Conservation (phyloP, 2,797 vertebrate genomes). For the Emys orbicularis region DNA sequence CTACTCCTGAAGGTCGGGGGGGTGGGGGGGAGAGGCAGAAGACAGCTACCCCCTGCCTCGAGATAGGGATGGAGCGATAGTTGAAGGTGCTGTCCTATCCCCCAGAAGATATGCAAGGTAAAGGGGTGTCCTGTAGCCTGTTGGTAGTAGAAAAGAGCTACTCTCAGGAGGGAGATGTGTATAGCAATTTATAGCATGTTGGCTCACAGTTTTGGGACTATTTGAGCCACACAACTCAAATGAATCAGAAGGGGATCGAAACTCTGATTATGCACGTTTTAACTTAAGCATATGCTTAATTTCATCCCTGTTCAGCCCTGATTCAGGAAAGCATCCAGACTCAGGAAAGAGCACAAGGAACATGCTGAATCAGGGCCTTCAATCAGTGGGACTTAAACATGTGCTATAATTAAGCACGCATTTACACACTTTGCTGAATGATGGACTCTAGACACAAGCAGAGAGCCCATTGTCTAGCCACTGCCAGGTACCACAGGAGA, state of each 20-base stretch:
- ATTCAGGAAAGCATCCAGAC: neutral
- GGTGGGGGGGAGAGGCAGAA: neutral
- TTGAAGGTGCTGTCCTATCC: neutral
- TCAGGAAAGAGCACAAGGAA: neutral
- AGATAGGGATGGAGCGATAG: neutral
- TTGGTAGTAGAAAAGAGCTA: neutral
- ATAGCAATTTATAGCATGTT: neutral
- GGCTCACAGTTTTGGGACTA: neutral
- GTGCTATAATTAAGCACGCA: accelerated
- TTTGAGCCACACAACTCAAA: neutral
- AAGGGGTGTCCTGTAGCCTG: neutral
- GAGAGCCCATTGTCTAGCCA: neutral
- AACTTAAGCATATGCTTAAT: neutral
- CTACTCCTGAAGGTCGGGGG: neutral
- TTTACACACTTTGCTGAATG: accelerated
- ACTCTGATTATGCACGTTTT: neutral
- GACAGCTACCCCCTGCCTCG: neutral
- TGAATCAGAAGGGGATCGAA: neutral
- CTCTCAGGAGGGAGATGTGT: neutral
- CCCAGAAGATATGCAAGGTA: neutral
- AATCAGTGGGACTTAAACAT: neutral
- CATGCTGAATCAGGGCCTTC: neutral
- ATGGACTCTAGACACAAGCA: neutral
- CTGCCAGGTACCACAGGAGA: neutral
- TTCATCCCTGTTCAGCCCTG: neutral